Evolutionary conservation across 2,113 vertebrate species (phyloP).

Genomic region (Otis tarda): DNA sequence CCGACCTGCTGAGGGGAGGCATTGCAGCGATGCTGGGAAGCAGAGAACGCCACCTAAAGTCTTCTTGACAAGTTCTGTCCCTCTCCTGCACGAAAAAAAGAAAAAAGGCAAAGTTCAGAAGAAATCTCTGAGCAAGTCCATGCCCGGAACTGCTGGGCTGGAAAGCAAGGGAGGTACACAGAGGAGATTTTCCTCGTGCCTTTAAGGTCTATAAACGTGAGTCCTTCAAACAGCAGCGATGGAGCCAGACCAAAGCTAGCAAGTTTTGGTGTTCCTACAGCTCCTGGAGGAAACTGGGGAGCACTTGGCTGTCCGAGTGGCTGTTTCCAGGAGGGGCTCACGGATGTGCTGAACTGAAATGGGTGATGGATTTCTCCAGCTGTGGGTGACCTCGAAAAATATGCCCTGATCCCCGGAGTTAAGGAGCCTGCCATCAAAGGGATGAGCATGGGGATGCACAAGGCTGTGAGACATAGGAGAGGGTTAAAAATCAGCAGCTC

Average conservation of each 20-base stretch:
- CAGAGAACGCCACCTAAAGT: background rate
- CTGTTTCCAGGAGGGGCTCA: background rate
- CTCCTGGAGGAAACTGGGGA: background rate
- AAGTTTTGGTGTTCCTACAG: background rate
- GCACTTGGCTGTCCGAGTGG: background rate
- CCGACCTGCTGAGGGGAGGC: background rate
- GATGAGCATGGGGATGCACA: accelerated
- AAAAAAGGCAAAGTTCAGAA: background rate
- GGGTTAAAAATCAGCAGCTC: background rate
- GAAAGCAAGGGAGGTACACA: background rate
- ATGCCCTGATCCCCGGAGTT: accelerated
- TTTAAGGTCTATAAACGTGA: background rate
- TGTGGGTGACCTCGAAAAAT: background rate
- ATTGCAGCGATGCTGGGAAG: background rate
- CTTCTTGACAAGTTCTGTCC: background rate
- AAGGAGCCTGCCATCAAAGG: background rate
- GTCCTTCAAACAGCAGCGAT: background rate
- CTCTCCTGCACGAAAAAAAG: background rate
- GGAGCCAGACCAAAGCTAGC: background rate
- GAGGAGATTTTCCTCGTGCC: background rate
- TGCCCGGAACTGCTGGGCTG: background rate
- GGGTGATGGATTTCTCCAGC: background rate
- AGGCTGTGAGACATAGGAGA: background rate
- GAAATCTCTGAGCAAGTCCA: background rate
- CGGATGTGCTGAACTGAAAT: background rate